Conservation (phyloP, 2,888 invertebrate genomes). For the Tricholauxania praeusta region DNA sequence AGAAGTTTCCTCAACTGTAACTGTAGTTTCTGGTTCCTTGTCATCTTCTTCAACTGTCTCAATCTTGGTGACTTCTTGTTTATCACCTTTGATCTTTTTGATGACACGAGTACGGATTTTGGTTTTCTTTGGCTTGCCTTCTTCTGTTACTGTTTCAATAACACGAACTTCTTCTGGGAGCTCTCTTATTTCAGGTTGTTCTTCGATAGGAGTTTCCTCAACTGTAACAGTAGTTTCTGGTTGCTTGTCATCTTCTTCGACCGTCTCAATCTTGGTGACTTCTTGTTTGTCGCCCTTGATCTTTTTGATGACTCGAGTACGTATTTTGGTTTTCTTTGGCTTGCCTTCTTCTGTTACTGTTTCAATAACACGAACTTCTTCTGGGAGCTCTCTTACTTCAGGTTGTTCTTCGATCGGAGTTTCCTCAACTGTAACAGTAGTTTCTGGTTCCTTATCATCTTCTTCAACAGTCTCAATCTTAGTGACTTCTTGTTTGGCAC, state of each 20-base stretch:
- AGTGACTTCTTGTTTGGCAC: constrained; percentile 8
- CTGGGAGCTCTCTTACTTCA: constrained; percentile 4
- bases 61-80: constrained; percentile 19
- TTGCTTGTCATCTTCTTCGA: constrained; percentile 18
- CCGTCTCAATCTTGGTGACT: constrained; percentile 16
- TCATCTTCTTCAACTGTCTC: constrained; percentile 17
- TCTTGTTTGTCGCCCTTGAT: constrained; percentile 16
- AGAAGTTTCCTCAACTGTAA: constrained; percentile 17
- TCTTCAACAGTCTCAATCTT: constrained; percentile 16
- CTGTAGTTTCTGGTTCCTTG: constrained; percentile 10
- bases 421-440: constrained; percentile 10
- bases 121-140: constrained; percentile 14
- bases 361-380: constrained; percentile 16
- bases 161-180: constrained; percentile 9
- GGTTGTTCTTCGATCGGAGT: constrained; percentile 3
- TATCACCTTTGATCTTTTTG: constrained; percentile 12
- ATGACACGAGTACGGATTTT: constrained; percentile 5
- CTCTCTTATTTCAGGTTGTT: constrained; percentile 1
- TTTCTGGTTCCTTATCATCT: constrained; percentile 17
- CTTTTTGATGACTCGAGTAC: constrained; percentile 12
- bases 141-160: constrained; percentile 4
- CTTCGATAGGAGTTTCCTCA: constrained; percentile 12
- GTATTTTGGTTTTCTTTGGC: constrained; percentile 10
- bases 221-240: constrained; percentile 16
- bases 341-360: constrained; percentile 12